Conservation (phyloP, 1,140 invertebrate genomes). For the Lutraria rhynchaena region DNA sequence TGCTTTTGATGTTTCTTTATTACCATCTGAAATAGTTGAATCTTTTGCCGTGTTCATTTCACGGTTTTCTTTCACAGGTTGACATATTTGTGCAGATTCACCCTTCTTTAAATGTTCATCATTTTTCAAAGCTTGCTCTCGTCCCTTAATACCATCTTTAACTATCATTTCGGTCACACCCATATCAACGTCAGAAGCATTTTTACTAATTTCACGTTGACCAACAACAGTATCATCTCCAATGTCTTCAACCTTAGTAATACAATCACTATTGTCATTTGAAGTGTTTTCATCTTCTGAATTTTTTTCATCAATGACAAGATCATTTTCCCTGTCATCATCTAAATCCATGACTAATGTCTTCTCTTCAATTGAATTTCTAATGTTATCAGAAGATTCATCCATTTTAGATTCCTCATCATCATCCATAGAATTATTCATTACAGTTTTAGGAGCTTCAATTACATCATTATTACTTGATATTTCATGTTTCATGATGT, state of each 20-base stretch:
- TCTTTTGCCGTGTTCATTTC: too few relatives aligned
- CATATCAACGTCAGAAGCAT: not conserved
- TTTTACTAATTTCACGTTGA: not conserved
- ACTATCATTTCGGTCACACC: too few relatives aligned
- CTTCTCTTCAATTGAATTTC: not conserved
- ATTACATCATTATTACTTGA: not conserved
- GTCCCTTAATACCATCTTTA: too few relatives aligned
- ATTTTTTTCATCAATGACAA: constrained; percentile 39
- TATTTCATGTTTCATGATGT: not conserved
- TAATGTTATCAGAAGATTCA: not conserved
- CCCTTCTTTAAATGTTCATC: too few relatives aligned
- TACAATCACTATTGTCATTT: not conserved
- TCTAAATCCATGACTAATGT: constrained; percentile 6
- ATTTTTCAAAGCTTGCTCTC: too few relatives aligned
- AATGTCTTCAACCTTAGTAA: not conserved
- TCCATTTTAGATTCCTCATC: not conserved
- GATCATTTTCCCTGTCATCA: constrained; percentile 37
- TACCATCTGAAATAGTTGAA: too few relatives aligned
- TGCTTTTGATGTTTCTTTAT: too few relatives aligned
- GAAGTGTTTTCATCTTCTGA: constrained; percentile 15
- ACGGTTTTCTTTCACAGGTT: too few relatives aligned
- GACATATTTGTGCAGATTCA: too few relatives aligned
- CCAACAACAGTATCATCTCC: not conserved
- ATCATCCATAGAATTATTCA: not conserved
- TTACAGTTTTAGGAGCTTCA: not conserved